phyloP scores from a whole-genome alignment of 1,140 invertebrate genomes.

The Goniozus legneri region DNA sequence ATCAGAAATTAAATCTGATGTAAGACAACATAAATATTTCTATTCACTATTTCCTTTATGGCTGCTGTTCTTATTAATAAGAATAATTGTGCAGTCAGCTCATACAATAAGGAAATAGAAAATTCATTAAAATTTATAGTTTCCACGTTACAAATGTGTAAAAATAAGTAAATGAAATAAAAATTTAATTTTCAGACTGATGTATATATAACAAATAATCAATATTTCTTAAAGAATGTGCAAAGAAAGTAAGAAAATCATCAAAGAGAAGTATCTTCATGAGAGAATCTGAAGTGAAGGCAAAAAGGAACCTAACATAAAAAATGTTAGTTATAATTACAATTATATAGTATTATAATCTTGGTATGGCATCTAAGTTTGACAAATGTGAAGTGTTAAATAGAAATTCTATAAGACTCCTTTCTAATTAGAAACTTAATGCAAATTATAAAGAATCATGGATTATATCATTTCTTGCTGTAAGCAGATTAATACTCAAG shows the following conservation, averaged over 20 bases:
- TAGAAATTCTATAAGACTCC: too few species aligned
- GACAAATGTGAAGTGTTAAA: constrained; percentile 19
- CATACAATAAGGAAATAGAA: constrained; percentile 41
- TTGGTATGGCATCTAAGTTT: constrained; percentile 47
- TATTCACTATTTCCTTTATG: constrained; percentile 30
- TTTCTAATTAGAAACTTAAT: constrained; percentile 14
- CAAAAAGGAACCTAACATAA: too few species aligned
- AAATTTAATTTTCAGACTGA: too few species aligned
- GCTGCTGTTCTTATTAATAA: constrained; percentile 16
- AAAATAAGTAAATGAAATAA: too few species aligned
- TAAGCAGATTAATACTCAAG: constrained; percentile 9
- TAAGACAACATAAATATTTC: too few species aligned
- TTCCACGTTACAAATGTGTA: too few species aligned
- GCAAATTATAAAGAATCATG: constrained; percentile 12
- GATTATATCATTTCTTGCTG: neutral
- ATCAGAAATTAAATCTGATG: neutral
- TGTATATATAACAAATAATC: too few species aligned
- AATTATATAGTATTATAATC: constrained; percentile 19
- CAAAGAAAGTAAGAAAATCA: too few species aligned
- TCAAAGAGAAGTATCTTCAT: too few species aligned
- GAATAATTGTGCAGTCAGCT: constrained; percentile 42
- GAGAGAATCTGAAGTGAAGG: too few species aligned
- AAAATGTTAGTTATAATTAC: too few species aligned
- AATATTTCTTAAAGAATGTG: too few species aligned
- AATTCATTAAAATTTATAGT: constrained; percentile 10